A percentile compares a stretch with the other conserved stretches of the same genome.
Conservation (phyloP, 2,888 invertebrate genomes). For the Terebella lapidaria region DNA sequence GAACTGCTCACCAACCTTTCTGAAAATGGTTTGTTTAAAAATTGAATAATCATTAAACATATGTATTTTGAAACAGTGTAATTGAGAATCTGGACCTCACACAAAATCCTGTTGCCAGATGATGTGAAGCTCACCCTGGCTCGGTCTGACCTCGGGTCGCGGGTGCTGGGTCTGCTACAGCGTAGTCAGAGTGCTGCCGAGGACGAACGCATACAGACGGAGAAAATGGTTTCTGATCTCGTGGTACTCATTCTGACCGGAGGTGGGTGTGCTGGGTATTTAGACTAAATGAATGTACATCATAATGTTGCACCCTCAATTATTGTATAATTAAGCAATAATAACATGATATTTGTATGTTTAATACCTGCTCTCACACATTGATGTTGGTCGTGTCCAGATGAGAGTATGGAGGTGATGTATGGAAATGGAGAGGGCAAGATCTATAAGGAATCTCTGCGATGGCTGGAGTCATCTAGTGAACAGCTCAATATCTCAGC, state of each 20-base stretch:
- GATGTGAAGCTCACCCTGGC: conserved; percentile 73
- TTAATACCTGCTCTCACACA: too few relatives aligned
- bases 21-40: conserved; percentile 53
- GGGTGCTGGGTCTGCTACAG: conserved; percentile 69
- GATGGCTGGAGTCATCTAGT: conserved; percentile 67
- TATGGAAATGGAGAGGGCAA: conserved; percentile 71
- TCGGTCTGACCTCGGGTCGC: conserved; percentile 70
- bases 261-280: conserved; percentile 62
- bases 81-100: not conserved
- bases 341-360: too few relatives aligned
- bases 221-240: conserved; percentile 81
- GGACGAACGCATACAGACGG: conserved; percentile 65
- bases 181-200: conserved; percentile 64
- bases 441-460: conserved; percentile 68
- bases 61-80: not conserved
- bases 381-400: conserved; percentile 58
- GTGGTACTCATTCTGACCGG: conserved; percentile 79
- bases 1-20: conserved; percentile 45
- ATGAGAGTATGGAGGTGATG: conserved; percentile 80
- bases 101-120: conserved; percentile 61
- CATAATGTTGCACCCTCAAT: too few relatives aligned
- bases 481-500: conserved; percentile 76
- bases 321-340: too few relatives aligned
- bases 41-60: not conserved
- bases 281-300: too few relatives aligned